phyloP scores from a whole-genome alignment of 2,888 invertebrate species.

The Dexiosoma caninum region DNA sequence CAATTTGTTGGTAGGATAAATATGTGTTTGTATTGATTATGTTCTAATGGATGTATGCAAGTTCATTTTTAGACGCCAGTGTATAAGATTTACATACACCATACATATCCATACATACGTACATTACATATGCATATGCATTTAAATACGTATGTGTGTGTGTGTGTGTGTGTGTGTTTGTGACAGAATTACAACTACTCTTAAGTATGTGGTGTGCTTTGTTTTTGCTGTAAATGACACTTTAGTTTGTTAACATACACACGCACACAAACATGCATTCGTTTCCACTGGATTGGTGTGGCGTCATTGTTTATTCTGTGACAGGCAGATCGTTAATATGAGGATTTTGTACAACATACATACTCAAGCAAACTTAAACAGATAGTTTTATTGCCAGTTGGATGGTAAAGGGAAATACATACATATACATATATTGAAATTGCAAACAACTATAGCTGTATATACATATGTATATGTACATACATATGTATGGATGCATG shows the following conservation, averaged over 20 bases:
- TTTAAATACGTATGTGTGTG: background rate
- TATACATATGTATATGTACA: background rate
- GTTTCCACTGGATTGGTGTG: slow-evolving; percentile 30
- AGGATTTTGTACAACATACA: slow-evolving; percentile 49
- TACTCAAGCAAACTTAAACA: slow-evolving; percentile 20
- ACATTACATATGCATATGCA: no score
- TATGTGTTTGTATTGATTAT: background rate
- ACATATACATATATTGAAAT: background rate
- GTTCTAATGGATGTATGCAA: background rate
- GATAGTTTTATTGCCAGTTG: slow-evolving; percentile 31
- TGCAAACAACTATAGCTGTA: background rate
- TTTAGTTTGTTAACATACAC: slow-evolving; percentile 28
- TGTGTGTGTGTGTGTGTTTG: background rate
- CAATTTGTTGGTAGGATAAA: slow-evolving; percentile 43
- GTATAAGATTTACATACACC: no score
- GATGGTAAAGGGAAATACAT: background rate
- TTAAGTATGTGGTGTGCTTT: slow-evolving; percentile 31
- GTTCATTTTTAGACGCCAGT: background rate
- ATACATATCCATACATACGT: no score
- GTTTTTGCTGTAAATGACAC: slow-evolving; percentile 48
- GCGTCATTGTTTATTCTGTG: slow-evolving; percentile 61
- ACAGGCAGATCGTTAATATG: slow-evolving; percentile 61
- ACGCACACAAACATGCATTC: background rate
- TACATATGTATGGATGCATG: background rate
- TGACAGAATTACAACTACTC: slow-evolving; percentile 19